Evolutionary conservation across 2,888 invertebrate species (phyloP), one percentile per base, ranked within the genome.

Genomic region (Athrips mouffetella): DNA sequence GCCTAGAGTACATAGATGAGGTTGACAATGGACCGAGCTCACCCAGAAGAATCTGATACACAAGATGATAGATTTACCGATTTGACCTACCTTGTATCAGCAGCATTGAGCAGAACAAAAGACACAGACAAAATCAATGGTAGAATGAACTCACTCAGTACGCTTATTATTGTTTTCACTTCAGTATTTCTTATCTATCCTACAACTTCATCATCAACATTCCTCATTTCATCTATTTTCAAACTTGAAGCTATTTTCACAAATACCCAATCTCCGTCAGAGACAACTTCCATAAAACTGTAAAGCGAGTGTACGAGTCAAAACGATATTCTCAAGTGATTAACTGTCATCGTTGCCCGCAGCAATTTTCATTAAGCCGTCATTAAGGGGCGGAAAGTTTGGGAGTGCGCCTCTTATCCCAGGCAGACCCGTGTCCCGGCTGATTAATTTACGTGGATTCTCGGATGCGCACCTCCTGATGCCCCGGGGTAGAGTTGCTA

Each of bases 321-420:
- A 45, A 37, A 18, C 23, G 50, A 56, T 60, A 55, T 59, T 57
- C 58, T 55, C 53, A 48, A 53, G 61, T 59, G 65, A 70, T 73
- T 70, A 72, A 69, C 67, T 61, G 65, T 71, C 70, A 74, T 70
- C 70, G 62, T 71, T 67, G 57, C 53, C 53, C 53, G 57, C 51
- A 65, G 65, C 68, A 72, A 77, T 81, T 80, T 80, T 77, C 80
- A 79, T 76, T 72, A 76, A 75, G 70, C 76, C 70, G 67, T 76
- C 79, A 75, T 80, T 79, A 80, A 60, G 64, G 60, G 65, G 70
- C 65, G 61, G 64, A 66, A 79, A 77, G 70, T 82, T 78, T 64
- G 65, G 62, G 68, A 73, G 73, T 62, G 59, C 59, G 63, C 63
- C 74, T 68, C 73, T 76, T 66, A 73, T 70, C 76, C 74, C 67